Evolutionary conservation across 2,797 vertebrate species (phyloP).

Genomic region (Lycodopsis pacificus): DNA sequence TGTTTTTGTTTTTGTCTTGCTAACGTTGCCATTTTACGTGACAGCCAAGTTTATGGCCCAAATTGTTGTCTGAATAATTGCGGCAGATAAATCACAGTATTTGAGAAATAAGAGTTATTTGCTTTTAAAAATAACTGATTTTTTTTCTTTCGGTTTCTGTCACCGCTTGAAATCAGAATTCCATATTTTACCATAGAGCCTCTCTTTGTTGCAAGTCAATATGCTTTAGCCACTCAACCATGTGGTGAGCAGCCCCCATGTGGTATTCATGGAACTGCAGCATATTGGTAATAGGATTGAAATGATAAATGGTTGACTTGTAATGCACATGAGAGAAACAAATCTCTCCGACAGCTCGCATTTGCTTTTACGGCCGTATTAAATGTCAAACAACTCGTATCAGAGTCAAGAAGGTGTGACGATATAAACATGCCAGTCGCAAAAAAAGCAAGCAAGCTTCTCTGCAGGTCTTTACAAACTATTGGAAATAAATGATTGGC

Average conservation of each 20-base stretch:
- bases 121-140: neutral
- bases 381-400: constrained; percentile 40
- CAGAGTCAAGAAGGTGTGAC: constrained; percentile 12
- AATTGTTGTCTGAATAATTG: neutral
- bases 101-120: neutral
- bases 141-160: neutral
- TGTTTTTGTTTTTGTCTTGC: too few relatives aligned
- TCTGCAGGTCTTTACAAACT: neutral
- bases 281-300: neutral
- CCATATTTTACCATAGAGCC: neutral
- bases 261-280: constrained; percentile 16
- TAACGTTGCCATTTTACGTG: neutral
- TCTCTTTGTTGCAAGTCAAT: constrained; percentile 13
- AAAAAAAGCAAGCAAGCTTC: neutral
- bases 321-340: neutral
- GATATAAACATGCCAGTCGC: constrained; percentile 17
- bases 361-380: constrained; percentile 40
- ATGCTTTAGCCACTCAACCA: neutral
- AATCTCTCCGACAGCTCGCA: constrained; percentile 35
- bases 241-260: neutral
- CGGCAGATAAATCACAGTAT: neutral
- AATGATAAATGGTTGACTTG: constrained; percentile 22
- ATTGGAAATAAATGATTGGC: constrained; percentile 19
- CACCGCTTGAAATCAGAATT: neutral
- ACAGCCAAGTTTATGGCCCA: neutral